Evolutionary conservation across 2,113 vertebrate species (phyloP).

Genomic region (Neodon shergylaensis): DNA sequence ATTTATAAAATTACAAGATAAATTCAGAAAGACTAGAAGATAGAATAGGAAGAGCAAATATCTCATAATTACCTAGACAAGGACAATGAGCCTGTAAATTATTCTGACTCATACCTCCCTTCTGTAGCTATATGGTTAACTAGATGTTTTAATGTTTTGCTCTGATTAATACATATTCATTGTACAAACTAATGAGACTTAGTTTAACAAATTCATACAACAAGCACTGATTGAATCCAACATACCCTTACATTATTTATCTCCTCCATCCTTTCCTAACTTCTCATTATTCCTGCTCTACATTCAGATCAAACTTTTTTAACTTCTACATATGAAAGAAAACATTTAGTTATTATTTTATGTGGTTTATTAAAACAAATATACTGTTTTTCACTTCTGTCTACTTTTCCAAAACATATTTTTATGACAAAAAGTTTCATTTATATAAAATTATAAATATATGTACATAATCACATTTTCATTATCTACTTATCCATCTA

Average conservation of each 20-base stretch:
- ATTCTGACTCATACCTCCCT: neutral
- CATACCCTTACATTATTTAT: neutral
- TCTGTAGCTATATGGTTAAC: neutral
- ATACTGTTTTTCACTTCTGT: neutral
- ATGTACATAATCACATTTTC: neutral
- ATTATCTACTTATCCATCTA: neutral
- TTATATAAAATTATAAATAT: neutral
- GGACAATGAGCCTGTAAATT: conserved; percentile 33
- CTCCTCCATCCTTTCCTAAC: neutral
- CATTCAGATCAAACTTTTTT: neutral
- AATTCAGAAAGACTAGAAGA: neutral
- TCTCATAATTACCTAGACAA: neutral
- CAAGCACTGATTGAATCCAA: neutral
- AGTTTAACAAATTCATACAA: neutral
- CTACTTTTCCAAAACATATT: neutral
- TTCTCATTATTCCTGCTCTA: neutral
- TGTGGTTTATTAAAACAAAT: neutral
- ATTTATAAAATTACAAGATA: neutral
- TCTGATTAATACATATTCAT: neutral
- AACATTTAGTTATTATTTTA: neutral
- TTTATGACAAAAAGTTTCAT: too few relatives aligned
- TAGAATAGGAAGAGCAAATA: conserved; percentile 9
- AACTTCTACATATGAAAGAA: neutral
- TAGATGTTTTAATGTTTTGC: neutral
- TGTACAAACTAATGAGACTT: neutral